A percentile compares a stretch with the other conserved stretches of the same genome.
Evolutionary conservation across 2,797 vertebrate species (phyloP).

Genomic region (Lutra lutra): DNA sequence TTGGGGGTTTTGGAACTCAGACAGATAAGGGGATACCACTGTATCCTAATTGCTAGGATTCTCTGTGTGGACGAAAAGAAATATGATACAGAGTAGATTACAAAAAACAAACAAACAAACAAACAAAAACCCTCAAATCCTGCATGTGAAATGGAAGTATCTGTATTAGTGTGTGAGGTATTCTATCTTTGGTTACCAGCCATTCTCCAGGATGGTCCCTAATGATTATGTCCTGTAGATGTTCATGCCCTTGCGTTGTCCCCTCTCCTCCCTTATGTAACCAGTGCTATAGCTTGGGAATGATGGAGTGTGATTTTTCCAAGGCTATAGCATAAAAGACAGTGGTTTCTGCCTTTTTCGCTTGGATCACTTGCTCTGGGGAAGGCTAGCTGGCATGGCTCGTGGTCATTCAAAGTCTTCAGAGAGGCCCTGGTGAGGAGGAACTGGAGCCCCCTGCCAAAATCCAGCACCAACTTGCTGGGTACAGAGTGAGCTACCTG

Average conservation of each 20-base stretch:
- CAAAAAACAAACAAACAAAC: too few species aligned
- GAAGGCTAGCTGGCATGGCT: background rate
- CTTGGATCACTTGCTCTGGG: background rate
- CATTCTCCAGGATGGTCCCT: background rate
- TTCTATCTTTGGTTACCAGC: slow-evolving; percentile 2
- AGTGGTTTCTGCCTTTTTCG: background rate
- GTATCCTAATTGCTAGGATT: background rate
- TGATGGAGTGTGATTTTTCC: slow-evolving; percentile 1
- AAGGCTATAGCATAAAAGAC: background rate
- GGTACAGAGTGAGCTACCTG: background rate
- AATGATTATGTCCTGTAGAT: background rate
- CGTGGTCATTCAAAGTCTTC: background rate
- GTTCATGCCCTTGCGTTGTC: background rate
- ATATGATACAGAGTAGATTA: background rate
- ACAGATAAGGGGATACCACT: background rate
- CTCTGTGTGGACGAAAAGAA: background rate
- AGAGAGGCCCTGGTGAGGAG: background rate
- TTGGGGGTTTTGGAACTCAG: background rate
- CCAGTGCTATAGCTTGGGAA: background rate
- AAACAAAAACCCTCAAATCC: too few species aligned
- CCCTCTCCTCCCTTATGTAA: background rate
- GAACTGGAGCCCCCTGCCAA: background rate
- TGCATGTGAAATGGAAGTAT: background rate
- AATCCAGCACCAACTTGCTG: background rate
- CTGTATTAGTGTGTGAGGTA: background rate